A percentile compares a stretch with the other conserved stretches of the same genome.
phyloP scores from a whole-genome alignment of 1,140 invertebrate genomes.

The Lordiphosa collinella region DNA sequence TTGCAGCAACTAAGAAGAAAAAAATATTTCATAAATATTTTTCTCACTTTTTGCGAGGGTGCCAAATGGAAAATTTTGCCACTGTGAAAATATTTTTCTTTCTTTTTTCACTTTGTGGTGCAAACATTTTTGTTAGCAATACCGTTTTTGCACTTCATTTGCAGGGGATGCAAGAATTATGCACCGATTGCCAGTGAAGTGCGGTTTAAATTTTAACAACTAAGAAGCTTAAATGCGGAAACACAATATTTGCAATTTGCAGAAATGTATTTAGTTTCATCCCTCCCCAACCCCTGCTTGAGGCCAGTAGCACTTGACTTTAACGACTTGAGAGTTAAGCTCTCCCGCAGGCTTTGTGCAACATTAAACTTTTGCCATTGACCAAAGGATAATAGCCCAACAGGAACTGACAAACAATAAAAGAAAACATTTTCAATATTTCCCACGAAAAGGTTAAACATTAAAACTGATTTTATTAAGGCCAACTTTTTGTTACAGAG shows the following conservation, averaged over 20 bases:
- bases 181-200: slow-evolving; percentile 34
- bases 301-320: slow-evolving; percentile 31
- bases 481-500: background rate
- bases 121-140: slow-evolving; percentile 24
- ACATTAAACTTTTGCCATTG: slow-evolving; percentile 39
- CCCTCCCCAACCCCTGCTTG: background rate
- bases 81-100: slow-evolving; percentile 33
- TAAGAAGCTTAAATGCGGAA: background rate
- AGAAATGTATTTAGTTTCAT: background rate
- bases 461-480: slow-evolving; percentile 5
- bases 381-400: slow-evolving; percentile 30
- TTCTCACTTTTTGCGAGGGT: slow-evolving; percentile 10
- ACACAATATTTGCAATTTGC: background rate
- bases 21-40: slow-evolving; percentile 49
- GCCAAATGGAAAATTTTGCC: slow-evolving; percentile 10
- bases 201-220: slow-evolving; percentile 23
- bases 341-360: slow-evolving; percentile 26
- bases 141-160: slow-evolving; percentile 33
- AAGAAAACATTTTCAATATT: slow-evolving; percentile 34
- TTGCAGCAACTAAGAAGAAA: slow-evolving; percentile 27
- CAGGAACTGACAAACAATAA: slow-evolving; percentile 29
- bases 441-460: slow-evolving; percentile 9
- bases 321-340: slow-evolving; percentile 34
- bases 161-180: slow-evolving; percentile 22
- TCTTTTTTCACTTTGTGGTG: slow-evolving; percentile 39